Evolutionary conservation across 2,797 vertebrate genomes (phyloP).

Genomic region (Megaceryle alcyon): DNA sequence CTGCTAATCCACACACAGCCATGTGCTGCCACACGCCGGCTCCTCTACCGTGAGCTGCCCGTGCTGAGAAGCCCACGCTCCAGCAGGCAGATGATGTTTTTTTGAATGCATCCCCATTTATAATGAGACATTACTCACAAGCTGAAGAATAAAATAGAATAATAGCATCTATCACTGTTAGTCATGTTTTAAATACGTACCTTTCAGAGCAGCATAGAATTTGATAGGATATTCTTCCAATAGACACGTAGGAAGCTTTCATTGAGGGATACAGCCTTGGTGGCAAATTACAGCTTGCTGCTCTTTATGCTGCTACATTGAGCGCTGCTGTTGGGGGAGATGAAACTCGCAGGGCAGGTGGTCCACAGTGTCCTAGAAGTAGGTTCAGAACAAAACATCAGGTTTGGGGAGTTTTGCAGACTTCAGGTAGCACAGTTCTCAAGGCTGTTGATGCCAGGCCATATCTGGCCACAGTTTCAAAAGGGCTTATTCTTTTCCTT

Average conservation of each 20-base stretch:
- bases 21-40: neutral
- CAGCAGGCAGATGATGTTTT: conserved; percentile 59
- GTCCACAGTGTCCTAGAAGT: neutral
- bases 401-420: neutral
- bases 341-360: neutral
- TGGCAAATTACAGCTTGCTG: conserved; percentile 47
- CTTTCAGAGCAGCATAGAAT: conserved; percentile 54
- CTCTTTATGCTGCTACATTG: neutral
- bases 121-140: conserved; percentile 65
- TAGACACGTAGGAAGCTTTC: conserved; percentile 64
- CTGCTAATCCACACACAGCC: neutral
- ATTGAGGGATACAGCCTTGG: conserved; percentile 42
- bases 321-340: neutral
- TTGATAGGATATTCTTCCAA: conserved; percentile 59
- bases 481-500: neutral
- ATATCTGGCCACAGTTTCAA: neutral
- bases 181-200: conserved; percentile 62
- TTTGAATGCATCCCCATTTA: conserved; percentile 40
- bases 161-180: conserved; percentile 56
- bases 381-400: neutral
- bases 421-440: neutral
- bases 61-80: conserved; percentile 42
- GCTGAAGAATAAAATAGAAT: conserved; percentile 58
- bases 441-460: neutral
- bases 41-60: neutral